Conservation (phyloP, 2,888 invertebrate genomes). For the Drosophila quinaria region DNA sequence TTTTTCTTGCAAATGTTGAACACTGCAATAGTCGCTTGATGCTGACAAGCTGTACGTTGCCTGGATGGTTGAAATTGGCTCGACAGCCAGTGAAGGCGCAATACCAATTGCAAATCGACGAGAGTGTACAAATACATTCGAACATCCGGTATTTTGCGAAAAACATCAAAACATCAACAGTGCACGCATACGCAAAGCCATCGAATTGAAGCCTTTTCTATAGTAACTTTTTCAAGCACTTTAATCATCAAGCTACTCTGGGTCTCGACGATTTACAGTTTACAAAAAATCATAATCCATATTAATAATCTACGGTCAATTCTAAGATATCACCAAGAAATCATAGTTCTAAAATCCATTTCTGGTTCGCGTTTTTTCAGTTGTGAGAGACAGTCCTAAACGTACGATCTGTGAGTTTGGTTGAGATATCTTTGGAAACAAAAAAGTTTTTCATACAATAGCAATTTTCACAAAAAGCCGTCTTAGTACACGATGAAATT, state of each 20-base stretch:
- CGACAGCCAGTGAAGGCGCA: not conserved
- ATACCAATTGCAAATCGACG: slow-evolving; percentile 22
- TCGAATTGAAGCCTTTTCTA: slow-evolving; percentile 4
- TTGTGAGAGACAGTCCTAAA: too few species aligned
- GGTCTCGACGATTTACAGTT: too few species aligned
- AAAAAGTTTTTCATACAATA: too few species aligned
- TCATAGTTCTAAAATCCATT: too few species aligned
- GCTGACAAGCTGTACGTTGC: slow-evolving; percentile 33
- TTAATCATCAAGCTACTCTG: not conserved
- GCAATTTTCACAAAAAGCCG: too few species aligned
- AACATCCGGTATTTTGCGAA: slow-evolving; percentile 19
- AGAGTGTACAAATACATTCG: slow-evolving; percentile 13
- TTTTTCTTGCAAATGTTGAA: slow-evolving; percentile 53
- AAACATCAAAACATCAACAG: slow-evolving; percentile 15
- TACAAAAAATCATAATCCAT: too few species aligned
- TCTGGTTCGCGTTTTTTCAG: too few species aligned
- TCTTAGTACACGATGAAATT: too few species aligned
- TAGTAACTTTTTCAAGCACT: not conserved
- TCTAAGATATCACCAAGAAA: too few species aligned
- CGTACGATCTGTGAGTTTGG: too few species aligned
- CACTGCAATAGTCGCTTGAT: slow-evolving; percentile 55
- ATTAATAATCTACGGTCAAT: too few species aligned
- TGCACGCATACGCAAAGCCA: slow-evolving; percentile 7
- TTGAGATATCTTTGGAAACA: too few species aligned
- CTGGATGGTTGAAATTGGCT: slow-evolving; percentile 9